Evolutionary conservation across 2,113 vertebrate genomes (phyloP), one percentile per base, ranked within the genome.

Genomic region (Rhinoderma darwinii): DNA sequence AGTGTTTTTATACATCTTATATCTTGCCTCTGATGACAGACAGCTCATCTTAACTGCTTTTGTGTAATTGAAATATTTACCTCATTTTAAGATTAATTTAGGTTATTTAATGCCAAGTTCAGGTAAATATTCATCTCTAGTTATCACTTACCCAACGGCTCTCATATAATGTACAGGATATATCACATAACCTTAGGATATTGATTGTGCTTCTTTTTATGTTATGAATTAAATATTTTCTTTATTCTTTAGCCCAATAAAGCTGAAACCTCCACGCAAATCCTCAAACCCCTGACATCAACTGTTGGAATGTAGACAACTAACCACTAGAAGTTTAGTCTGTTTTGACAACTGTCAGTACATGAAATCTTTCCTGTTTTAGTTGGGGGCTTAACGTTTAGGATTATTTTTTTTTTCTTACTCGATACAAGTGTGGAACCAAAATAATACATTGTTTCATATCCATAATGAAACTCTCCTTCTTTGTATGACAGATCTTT

Each of bases 301-400:
- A 81, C 37, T 59, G 6, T 41, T 66, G 79, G 59, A 82, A 82
- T 66, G 59, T 59, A 66, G 79, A 82, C 56, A 82, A 63, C 32
- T 75, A 84, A 61, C 72, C 54, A 44, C 39, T 73, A 39, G 43
- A 75, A 32, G 25, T 43, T 44, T 0, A 59, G 50, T 41, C 74
- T 84, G 83, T 75, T 76, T 44, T 84, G 72, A 84, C 70, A 84
- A 63, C 83, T 84, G 83, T 75, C 72, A 84, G 54, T 44, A 75
- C 54, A 59, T 84, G 51, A 84, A 76, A 61, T 54, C 51, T 84
- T 76, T 84, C 51, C 83, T 84, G 83, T 84, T 84, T 84, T 84
- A 37, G 15, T 84, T 27, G 39, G 3, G 51, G 17, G 37, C 47
- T 75, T 68, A 83, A 70, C 18, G 27, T 75, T 84, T 25, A 74